phyloP scores from a whole-genome alignment of 2,113 vertebrate species.

The Rhombomys opimus region DNA sequence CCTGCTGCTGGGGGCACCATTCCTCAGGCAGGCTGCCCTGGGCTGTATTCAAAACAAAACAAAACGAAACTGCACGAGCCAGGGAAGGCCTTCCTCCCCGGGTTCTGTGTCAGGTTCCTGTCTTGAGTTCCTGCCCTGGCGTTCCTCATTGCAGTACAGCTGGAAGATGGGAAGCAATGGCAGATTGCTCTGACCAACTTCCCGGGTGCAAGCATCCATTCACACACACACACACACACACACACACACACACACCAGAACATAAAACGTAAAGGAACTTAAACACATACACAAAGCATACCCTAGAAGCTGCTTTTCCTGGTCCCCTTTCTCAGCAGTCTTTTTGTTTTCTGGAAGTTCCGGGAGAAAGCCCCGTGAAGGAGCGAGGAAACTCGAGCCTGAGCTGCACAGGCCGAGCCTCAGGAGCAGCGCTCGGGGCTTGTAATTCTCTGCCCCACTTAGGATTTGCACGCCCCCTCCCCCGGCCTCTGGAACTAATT shows the following conservation, averaged over 20 bases:
- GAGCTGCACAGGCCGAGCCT: slow-evolving; percentile 40
- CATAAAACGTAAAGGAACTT: background rate
- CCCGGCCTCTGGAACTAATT: slow-evolving; percentile 56
- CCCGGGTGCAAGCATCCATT: background rate
- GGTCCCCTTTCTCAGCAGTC: background rate
- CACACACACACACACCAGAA: background rate
- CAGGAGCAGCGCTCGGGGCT: background rate
- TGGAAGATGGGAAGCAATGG: background rate
- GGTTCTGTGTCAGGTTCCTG: background rate
- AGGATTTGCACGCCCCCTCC: background rate
- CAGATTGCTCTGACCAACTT: background rate
- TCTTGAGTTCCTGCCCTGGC: background rate
- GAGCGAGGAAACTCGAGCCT: slow-evolving; percentile 1
- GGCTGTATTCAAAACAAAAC: background rate
- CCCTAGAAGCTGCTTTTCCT: background rate
- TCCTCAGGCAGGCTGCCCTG: no score
- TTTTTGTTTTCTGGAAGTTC: background rate
- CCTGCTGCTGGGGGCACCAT: background rate
- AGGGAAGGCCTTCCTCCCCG: background rate
- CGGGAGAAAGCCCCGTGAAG: background rate
- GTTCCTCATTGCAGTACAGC: no score
- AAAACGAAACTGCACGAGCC: background rate
- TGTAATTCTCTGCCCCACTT: background rate
- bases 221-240: background rate
- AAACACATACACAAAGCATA: background rate